Conservation (phyloP, 2,113 vertebrate species). For the Nothoprocta perdicaria region DNA sequence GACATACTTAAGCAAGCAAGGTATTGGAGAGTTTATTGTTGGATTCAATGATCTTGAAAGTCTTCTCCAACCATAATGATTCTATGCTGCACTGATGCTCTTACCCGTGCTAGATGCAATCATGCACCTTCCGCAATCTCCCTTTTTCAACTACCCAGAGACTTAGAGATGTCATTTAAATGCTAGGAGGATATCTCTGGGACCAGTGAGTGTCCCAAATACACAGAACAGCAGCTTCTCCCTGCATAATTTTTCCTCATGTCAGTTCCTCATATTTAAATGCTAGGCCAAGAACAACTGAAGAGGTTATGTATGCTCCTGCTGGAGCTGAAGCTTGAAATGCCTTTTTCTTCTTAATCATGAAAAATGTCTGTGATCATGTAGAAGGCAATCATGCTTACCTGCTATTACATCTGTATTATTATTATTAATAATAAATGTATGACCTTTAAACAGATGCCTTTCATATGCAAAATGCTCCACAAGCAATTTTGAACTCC, state of each 20-base stretch:
- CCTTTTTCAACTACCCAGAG: neutral
- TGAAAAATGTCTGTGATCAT: neutral
- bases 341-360: rapidly evolving
- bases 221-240: neutral
- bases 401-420: neutral
- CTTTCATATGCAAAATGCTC: neutral
- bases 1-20: no score
- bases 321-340: neutral
- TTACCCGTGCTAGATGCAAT: neutral
- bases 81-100: neutral
- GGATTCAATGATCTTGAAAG: no score
- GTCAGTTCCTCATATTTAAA: neutral
- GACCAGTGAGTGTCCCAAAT: neutral
- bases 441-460: neutral
- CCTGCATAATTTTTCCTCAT: neutral
- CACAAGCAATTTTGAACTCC: neutral
- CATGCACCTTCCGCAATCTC: neutral
- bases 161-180: neutral
- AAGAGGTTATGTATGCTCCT: neutral
- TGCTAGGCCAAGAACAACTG: neutral
- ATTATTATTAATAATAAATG: slow-evolving; percentile 30
- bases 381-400: neutral
- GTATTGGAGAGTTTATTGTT: no score
- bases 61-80: no score
- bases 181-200: neutral